phyloP scores from a whole-genome alignment of 2,888 invertebrate species.

The Ametastegia equiseti region DNA sequence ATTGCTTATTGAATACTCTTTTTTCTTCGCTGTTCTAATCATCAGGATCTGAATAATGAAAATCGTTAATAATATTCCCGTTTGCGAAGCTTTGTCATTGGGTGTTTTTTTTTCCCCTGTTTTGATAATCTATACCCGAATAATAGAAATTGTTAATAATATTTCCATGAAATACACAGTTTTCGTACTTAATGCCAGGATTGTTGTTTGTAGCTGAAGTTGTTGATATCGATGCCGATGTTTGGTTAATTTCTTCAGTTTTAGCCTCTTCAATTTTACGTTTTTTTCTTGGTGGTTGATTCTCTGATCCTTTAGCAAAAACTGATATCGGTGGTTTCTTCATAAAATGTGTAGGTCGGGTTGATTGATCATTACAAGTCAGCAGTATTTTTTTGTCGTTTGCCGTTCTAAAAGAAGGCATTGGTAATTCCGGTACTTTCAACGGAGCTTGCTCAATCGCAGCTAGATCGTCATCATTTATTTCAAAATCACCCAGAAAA shows the following conservation, averaged over 20 bases:
- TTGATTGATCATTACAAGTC: slow-evolving; percentile 43
- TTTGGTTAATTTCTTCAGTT: slow-evolving; percentile 34
- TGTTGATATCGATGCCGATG: slow-evolving; percentile 44
- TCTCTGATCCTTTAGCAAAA: slow-evolving; percentile 45
- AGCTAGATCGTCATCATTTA: slow-evolving; percentile 37
- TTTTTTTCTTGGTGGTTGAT: slow-evolving; percentile 49
- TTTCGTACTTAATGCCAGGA: slow-evolving; percentile 45
- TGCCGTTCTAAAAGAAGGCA: slow-evolving; percentile 23
- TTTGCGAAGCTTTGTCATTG: slow-evolving; percentile 37
- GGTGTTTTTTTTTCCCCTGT: slow-evolving; percentile 16
- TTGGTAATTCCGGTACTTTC: slow-evolving; percentile 36
- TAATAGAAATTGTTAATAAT: slow-evolving; percentile 50
- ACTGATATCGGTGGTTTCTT: slow-evolving; percentile 45
- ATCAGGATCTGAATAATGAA: slow-evolving; percentile 29
- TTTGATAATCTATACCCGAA: slow-evolving; percentile 43
- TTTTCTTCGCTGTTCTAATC: slow-evolving; percentile 17
- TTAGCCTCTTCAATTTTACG: slow-evolving; percentile 21
- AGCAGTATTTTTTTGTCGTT: slow-evolving; percentile 40
- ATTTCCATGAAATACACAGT: slow-evolving; percentile 50
- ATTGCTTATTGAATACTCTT: slow-evolving; percentile 38
- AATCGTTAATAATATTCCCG: slow-evolving; percentile 49
- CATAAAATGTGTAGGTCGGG: slow-evolving; percentile 43
- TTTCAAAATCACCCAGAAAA: slow-evolving; percentile 46
- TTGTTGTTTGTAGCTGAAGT: slow-evolving; percentile 44
- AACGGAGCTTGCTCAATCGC: slow-evolving; percentile 29